Base-by-base conservation (phyloP, 2,888 invertebrate genomes). In the Ecdyonurus torrentis region DNA sequence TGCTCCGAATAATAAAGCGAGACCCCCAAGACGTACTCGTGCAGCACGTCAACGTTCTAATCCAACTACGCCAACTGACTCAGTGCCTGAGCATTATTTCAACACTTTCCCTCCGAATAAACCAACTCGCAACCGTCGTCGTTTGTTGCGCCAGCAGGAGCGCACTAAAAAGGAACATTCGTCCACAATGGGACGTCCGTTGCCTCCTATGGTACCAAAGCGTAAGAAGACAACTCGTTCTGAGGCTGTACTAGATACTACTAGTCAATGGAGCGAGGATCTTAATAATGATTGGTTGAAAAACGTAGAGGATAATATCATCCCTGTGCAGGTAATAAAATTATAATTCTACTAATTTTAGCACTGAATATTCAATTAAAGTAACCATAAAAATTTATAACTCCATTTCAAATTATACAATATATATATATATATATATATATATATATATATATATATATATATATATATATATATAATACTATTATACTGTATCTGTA, bases 1-100 rank as follows among this genome's bases (percentile, higher is more conserved):
- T 55, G 37, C 37, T 37, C 55, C 55, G 10, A 25, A 19, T 61
- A 61, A 60, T 64, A 64, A 65, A 63, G 64, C 61, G 60, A 55
- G 62, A 52, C 23, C 63, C 60, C 37, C 64, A 64, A 59, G 58
- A 61, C 19, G 59, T 63, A 25, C 20, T 5, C 5, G 55, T 5
- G n/a, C 55, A 7, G 22, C 22, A 5, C 5, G n/a, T 5, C n/a
- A n/a, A 7, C 22, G 19, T 18, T 55, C 55, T 20, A 55, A 20
- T 20, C 22, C 22, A 7, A 20, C 19, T 20, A 20, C 55, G 20
- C 25, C 61, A 23, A 2, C 25, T 7, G 71, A 78, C 78, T 59
- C 82, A 82, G 5, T 77, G 80, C 75, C 78, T 78, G 69, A 77
- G 59, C 22, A 74, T 25, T 74, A 71, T 50, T 70, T 71, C 64